Conservation (phyloP, 2,797 vertebrate genomes). For the Scarus forsteni region DNA sequence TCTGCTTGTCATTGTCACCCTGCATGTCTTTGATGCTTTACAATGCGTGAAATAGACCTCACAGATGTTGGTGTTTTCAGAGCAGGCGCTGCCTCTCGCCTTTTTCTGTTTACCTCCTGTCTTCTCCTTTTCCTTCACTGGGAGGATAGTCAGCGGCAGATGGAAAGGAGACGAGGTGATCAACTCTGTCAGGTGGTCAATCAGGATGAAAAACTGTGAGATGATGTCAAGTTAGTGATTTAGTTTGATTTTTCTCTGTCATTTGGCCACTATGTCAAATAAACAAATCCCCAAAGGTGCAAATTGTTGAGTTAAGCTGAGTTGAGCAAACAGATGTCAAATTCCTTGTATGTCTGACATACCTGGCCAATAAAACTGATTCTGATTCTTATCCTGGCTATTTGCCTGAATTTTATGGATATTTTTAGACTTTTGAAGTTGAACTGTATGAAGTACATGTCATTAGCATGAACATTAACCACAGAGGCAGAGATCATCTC, state of each 20-base stretch:
- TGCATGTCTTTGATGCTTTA: slow-evolving; percentile 68
- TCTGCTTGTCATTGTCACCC: slow-evolving; percentile 45
- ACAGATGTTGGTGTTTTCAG: slow-evolving; percentile 51
- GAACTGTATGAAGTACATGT: no score
- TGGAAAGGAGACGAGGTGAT: slow-evolving; percentile 52
- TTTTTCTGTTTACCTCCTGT: slow-evolving; percentile 6
- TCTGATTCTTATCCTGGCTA: no score
- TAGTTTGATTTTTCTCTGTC: slow-evolving; percentile 52
- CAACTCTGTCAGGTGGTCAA: slow-evolving; percentile 58
- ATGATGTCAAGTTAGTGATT: slow-evolving; percentile 39
- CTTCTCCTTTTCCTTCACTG: slow-evolving; percentile 21
- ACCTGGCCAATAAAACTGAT: no score
- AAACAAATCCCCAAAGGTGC: slow-evolving; percentile 32
- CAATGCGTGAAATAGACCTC: slow-evolving; percentile 71
- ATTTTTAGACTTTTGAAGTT: no score
- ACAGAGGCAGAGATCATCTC: no score
- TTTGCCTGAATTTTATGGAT: no score
- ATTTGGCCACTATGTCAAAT: slow-evolving; percentile 11
- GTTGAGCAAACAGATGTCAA: no score
- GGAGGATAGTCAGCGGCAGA: slow-evolving; percentile 49
- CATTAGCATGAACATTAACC: no score
- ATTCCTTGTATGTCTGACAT: no score
- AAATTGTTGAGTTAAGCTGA: not conserved
- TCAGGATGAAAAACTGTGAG: slow-evolving; percentile 54
- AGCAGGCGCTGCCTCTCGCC: not conserved